A percentile compares a stretch with the other conserved stretches of the same genome.
These are phyloP conservation scores for Arion vulgaris DNA, from an alignment of 1,140 invertebrate genomes.

Conservation along the genomic window DNA sequence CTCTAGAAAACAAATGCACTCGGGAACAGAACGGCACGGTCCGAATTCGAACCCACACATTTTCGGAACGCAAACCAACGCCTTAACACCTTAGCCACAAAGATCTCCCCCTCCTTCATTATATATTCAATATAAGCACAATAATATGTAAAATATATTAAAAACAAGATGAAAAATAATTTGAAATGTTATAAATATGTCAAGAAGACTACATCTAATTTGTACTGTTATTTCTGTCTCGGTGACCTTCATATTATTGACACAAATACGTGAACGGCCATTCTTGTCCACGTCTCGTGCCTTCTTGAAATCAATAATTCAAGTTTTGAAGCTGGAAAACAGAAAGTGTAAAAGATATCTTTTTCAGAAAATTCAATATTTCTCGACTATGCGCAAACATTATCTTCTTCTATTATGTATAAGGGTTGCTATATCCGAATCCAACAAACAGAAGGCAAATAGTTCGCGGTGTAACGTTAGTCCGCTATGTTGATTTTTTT, in stretches of 20 bases:
- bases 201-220: too few relatives aligned
- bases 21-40: too few relatives aligned
- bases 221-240: not conserved
- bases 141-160: too few relatives aligned
- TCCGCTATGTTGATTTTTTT: not conserved
- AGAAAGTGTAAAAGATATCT: constrained; percentile 8
- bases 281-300: not conserved
- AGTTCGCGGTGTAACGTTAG: not conserved
- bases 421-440: not conserved
- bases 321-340: not conserved
- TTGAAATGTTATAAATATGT: too few relatives aligned
- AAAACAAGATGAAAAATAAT: too few relatives aligned
- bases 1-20: too few relatives aligned
- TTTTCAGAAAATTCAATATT: not conserved
- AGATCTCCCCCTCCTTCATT: too few relatives aligned
- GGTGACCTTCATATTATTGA: not conserved
- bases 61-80: too few relatives aligned
- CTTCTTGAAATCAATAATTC: not conserved
- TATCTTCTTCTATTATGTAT: not conserved
- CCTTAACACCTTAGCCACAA: too few relatives aligned
- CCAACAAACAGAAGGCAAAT: not conserved
- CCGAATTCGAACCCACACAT: too few relatives aligned
- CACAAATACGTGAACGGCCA: not conserved
- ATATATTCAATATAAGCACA: too few relatives aligned
- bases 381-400: not conserved